Evolutionary conservation across 2,113 vertebrate genomes (phyloP), one percentile per base, ranked within the genome.

Genomic region (Gasterosteus aculeatus): DNA sequence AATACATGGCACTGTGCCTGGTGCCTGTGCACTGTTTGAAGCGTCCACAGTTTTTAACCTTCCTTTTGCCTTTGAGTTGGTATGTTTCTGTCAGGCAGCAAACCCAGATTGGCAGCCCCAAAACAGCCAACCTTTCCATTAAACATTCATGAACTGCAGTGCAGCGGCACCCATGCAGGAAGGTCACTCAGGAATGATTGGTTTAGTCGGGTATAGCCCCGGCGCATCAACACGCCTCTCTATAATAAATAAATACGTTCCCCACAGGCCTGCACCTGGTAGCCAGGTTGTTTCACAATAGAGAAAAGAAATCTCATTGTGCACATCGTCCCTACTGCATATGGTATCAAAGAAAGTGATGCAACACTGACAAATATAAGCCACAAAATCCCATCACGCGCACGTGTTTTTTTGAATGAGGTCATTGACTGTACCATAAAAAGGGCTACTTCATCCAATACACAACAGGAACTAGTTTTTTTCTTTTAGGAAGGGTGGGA

Each of bases 101-200:
- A 87, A 87, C 72, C 57, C 69, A 58, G 66, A 71, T 72, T 80
- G 88, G 77, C 85, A 86, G 86, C 78, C 84, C 87, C 81, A 83
- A 87, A 86, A 88, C 90, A 80, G 82, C 60, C 83, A 67, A 62
- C 71, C 16, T 78, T 81, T 53, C 84, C 62, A 89, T 94, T 88
- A 92, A 93, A 91, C 87, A 93, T 93, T 93, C 87, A 93, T 93
- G 85, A 91, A 88, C 78, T 82, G 81, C 84, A 78, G 73, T 86
- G 83, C 80, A 71, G 80, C 78, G 89, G 84, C 82, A 92, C 84
- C 82, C 85, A 78, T 82, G 85, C 88, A 86, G 87, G 90, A 92
- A 92, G 92, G 92, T 93, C 91, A 92, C 75, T 83, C 75, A 77
- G 71, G 82, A 90, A 82, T 85, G 86, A 90, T 89, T 62, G 49